Base-by-base conservation (phyloP, 2,113 vertebrate species). In the Thalassarche chlororhynchos region DNA sequence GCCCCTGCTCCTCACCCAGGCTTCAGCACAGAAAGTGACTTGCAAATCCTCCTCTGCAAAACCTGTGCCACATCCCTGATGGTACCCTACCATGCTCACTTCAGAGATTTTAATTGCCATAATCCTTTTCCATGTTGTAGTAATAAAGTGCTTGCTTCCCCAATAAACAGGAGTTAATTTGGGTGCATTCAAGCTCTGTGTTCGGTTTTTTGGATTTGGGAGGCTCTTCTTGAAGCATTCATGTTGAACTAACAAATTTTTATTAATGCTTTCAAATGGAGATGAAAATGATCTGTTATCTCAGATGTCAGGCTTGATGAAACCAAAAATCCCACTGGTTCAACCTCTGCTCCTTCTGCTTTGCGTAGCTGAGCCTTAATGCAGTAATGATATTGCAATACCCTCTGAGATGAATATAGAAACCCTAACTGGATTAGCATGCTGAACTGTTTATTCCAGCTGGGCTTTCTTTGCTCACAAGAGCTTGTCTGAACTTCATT, bases 181-280 rank as follows among this genome's bases (percentile, higher is more conserved):
- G 24, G 60, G 32, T 71, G 85, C 18, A 19, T 70, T 66, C 5
- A 3, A 52, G 51, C 55, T 69, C 60, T n/a, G 31, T 3, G 6
- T 52, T 83, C 62, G 44, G 46, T 14, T 54, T 58, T 79, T 44
- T 32, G 10, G 18, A 40, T 89, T 64, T 71, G 55, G 83, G 86
- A 95, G 69, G 49, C 54, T 29, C 68, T 92, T 92, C 85, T 82
- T 17, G 29, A 64, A 60, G 76, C 83, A 1, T 61, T 95, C 83
- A 66, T 31, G 57, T 82, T 68, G 92, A 96, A 87, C 92, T 90
- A 79, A 95, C 80, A 71, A 23, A 40, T 68, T 93, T 81, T 78
- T 81, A 78, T 84, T 90, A 84, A 68, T 65, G 60, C 61, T 90
- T 94, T 93, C 80, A 87, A 69, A 93, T 51, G 64, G 86, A 89